phyloP scores from a whole-genome alignment of 2,888 invertebrate genomes.

The Hirtodrosophila confusa region DNA sequence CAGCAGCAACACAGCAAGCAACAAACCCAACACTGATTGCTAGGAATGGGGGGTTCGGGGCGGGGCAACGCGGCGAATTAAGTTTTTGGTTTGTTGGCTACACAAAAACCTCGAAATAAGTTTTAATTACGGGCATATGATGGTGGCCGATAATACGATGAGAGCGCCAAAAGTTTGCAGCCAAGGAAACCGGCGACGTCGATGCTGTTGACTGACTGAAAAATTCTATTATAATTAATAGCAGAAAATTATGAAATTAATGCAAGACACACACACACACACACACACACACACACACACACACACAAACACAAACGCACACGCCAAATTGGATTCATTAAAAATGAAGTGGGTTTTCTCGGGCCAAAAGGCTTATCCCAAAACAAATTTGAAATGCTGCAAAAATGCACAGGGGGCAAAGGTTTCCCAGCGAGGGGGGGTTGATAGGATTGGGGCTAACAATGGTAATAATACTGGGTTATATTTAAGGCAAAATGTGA shows the following conservation, averaged over 20 bases:
- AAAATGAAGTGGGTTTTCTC: constrained; percentile 73
- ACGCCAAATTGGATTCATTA: constrained; percentile 76
- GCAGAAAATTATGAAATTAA: constrained; percentile 78
- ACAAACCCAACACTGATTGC: constrained; percentile 43
- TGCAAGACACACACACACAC: constrained; percentile 61
- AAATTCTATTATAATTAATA: constrained; percentile 79
- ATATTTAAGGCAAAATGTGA: constrained; percentile 16
- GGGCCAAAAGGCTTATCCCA: constrained; percentile 60
- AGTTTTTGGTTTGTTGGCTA: constrained; percentile 79
- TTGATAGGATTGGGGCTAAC: constrained; percentile 17
- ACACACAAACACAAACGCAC: constrained; percentile 20
- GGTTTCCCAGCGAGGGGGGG: constrained; percentile 22
- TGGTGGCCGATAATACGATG: constrained; percentile 76
- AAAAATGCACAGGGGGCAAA: constrained; percentile 30
- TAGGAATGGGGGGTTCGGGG: background rate
- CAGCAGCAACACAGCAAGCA: background rate
- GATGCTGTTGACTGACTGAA: constrained; percentile 73
- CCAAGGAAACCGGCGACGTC: constrained; percentile 55
- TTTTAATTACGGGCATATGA: constrained; percentile 80
- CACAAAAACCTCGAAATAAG: constrained; percentile 74
- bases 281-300: constrained; percentile 17
- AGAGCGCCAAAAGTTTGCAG: constrained; percentile 57
- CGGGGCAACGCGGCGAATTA: constrained; percentile 51
- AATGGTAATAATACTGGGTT: constrained; percentile 44
- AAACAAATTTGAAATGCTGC: constrained; percentile 59